Evolutionary conservation across 2,797 vertebrate species (phyloP).

Genomic region (Labroides dimidiatus): DNA sequence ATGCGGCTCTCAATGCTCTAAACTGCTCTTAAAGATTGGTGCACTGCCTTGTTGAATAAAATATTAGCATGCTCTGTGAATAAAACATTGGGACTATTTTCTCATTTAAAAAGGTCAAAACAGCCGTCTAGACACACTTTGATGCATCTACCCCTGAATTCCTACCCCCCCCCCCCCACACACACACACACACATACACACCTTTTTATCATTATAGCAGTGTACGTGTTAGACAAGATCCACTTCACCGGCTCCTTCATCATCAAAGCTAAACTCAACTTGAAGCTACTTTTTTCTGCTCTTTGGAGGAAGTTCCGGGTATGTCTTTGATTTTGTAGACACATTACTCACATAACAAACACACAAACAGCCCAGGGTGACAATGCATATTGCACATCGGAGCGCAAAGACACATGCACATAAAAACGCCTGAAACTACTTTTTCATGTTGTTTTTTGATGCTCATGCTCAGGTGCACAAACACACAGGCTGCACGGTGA

Average conservation of each 20-base stretch:
- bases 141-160: constrained; percentile 28
- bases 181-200: neutral
- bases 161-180: neutral
- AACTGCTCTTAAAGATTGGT: constrained; percentile 42
- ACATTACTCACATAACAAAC: constrained; percentile 16
- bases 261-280: neutral
- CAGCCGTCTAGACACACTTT: constrained; percentile 44
- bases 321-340: neutral
- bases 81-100: constrained; percentile 60
- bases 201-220: neutral
- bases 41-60: constrained; percentile 46
- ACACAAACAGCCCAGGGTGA: constrained; percentile 25
- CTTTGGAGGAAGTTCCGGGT: neutral
- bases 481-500: constrained; percentile 24
- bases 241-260: neutral
- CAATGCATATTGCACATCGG: constrained; percentile 40
- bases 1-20: constrained; percentile 31
- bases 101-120: constrained; percentile 63
- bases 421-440: constrained; percentile 26
- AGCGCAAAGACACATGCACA: constrained; percentile 39
- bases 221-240: constrained; percentile 1
- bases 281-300: neutral
- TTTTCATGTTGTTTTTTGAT: constrained; percentile 34
- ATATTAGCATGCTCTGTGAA: constrained; percentile 53
- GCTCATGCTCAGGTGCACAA: constrained; percentile 27